These are phyloP conservation scores for Tympanuchus pallidicinctus DNA, from an alignment of 2,113 vertebrate species.

Conservation along the genomic window DNA sequence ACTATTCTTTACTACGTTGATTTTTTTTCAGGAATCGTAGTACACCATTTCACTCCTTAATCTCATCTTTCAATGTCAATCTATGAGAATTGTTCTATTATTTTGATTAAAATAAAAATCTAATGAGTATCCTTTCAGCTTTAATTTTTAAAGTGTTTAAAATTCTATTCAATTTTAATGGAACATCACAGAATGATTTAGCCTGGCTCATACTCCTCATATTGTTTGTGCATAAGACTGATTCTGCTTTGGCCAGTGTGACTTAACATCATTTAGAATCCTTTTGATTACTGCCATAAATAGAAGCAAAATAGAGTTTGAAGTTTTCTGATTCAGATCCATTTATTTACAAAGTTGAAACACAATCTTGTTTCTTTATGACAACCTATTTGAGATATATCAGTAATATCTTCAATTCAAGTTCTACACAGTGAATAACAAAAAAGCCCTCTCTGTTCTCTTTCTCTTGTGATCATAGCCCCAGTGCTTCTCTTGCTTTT, in stretches of 20 bases:
- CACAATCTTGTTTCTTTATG: too few relatives aligned
- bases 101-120: constrained; percentile 44
- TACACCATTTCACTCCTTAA: neutral
- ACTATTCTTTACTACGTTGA: neutral
- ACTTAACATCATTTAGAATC: neutral
- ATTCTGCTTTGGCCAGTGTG: neutral
- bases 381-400: neutral
- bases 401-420: neutral
- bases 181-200: neutral
- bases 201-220: neutral
- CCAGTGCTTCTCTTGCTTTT: neutral
- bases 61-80: neutral
- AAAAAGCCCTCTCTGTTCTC: neutral
- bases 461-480: too few relatives aligned
- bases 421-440: neutral
- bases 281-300: neutral
- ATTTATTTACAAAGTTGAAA: neutral
- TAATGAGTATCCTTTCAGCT: neutral
- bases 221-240: neutral
- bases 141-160: neutral
- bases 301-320: neutral
- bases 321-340: neutral
- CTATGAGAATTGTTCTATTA: neutral
- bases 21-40: neutral
- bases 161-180: neutral